Evolutionary conservation across 1,140 invertebrate species (phyloP), one percentile per base, ranked within the genome.

Genomic region (Zaprionus davidi): DNA sequence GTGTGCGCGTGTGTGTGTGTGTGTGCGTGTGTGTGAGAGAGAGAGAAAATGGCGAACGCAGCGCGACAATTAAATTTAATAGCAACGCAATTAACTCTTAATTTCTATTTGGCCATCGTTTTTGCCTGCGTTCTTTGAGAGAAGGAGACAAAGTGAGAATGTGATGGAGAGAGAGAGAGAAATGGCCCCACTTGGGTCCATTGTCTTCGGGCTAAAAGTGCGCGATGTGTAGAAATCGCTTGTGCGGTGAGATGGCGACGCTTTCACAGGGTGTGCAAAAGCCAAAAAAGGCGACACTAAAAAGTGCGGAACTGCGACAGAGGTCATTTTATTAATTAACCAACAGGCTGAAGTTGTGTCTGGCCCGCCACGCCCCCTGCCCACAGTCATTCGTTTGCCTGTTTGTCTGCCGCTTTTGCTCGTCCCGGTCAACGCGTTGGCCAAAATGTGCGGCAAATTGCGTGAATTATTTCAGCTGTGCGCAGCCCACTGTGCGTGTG

Each of bases 271-370:
- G 49, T 28, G 70, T 60, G 64, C 62, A 26, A 67, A 72, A 71
- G 44, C 62, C 49, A 22, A 72, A 69, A 69, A 71, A 62, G 38
- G 51, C 51, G 51, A 74, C 64, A 75, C 63, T 65, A 65, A 73
- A 70, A 78, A 75, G 24, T 60, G 51, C 59, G 44, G 59, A 60
- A 56, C 70, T 64, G 75, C 78, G 82, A 75, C 82, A 80, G 67
- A 86, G 82, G 82, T 86, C 82, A 78, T 82, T 87, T 87, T 87
- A 87, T 87, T 82, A 87, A 87, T 87, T 87, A 87, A 87, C 80
- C 84, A 78, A 78, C 36, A 82, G 78, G 62, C 73, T 69, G 71
- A 75, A 78, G 71, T 68, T 72, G 59, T 49, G 53, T 70, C 38
- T 70, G 72, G 20, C 36, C 64, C 20, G 13, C 49, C n/a, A 24